Evolutionary conservation across 2,888 invertebrate species (phyloP).

Genomic region (Andrena praecox): DNA sequence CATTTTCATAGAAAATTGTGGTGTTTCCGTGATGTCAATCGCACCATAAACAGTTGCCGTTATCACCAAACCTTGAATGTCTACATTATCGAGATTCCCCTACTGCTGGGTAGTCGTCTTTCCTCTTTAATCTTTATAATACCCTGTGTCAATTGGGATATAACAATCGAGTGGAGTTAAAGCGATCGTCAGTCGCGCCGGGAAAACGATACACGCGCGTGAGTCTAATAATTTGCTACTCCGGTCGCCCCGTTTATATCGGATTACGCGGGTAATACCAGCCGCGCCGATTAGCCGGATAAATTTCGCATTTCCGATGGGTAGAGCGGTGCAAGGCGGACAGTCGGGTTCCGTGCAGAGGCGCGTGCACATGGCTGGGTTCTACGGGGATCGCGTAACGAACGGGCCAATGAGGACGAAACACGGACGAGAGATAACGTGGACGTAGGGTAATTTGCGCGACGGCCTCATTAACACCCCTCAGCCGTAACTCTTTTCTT

Average conservation of each 20-base stretch:
- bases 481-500: conserved; percentile 16
- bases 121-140: too few species aligned
- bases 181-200: neutral
- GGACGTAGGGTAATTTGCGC: conserved; percentile 63
- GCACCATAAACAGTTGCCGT: too few species aligned
- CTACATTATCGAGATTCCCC: too few species aligned
- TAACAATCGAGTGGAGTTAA: neutral
- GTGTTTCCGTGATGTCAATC: too few species aligned
- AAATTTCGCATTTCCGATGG: conserved; percentile 48
- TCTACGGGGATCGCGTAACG: conserved; percentile 50
- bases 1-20: too few species aligned
- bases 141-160: too few species aligned
- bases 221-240: conserved; percentile 31
- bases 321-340: neutral
- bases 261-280: conserved; percentile 48
- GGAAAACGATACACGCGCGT: neutral
- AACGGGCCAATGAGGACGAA: conserved; percentile 61
- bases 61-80: too few species aligned
- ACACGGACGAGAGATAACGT: conserved; percentile 53
- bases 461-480: conserved; percentile 64
- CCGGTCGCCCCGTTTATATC: conserved; percentile 27
- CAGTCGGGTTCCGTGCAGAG: neutral
- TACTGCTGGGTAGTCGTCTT: too few species aligned
- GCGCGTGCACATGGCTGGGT: conserved; percentile 6
- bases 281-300: conserved; percentile 29